Evolutionary conservation across 2,797 vertebrate genomes (phyloP).

Genomic region (Graptemys geographica): DNA sequence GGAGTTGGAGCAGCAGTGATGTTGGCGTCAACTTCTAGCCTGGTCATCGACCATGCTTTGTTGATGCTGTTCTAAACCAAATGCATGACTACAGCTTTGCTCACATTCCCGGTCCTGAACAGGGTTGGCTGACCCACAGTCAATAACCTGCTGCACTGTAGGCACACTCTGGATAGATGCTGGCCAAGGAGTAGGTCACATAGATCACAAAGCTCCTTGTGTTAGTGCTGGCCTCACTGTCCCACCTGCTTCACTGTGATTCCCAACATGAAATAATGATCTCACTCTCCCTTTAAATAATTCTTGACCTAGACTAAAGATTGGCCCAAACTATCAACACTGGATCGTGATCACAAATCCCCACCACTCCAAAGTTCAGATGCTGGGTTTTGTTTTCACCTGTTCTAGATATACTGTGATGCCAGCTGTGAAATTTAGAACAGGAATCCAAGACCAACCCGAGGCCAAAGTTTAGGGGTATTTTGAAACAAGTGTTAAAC

Average conservation of each 20-base stretch:
- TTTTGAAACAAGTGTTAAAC: slow-evolving; percentile 11
- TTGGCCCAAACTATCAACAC: background rate
- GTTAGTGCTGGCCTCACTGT: background rate
- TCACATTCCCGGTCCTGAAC: background rate
- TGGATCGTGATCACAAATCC: background rate
- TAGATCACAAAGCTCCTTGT: background rate
- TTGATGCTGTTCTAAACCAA: slow-evolving; percentile 1
- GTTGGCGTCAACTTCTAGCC: background rate
- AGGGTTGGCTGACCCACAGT: background rate
- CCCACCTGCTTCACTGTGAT: background rate
- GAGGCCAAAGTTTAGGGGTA: slow-evolving; percentile 20
- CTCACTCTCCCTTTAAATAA: background rate
- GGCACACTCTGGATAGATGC: background rate
- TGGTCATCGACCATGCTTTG: background rate
- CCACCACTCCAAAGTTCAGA: slow-evolving; percentile 20
- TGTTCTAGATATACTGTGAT: background rate
- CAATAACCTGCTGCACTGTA: background rate
- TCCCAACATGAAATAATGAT: background rate
- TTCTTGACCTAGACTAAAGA: background rate
- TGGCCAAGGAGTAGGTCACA: background rate
- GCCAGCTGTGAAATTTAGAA: slow-evolving; percentile 12
- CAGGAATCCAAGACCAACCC: background rate
- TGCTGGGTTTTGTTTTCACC: slow-evolving; percentile 22
- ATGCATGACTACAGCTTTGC: background rate
- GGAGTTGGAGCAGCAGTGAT: background rate